Conservation (phyloP, 2,797 vertebrate genomes). For the Microctenopoma lineatum region DNA sequence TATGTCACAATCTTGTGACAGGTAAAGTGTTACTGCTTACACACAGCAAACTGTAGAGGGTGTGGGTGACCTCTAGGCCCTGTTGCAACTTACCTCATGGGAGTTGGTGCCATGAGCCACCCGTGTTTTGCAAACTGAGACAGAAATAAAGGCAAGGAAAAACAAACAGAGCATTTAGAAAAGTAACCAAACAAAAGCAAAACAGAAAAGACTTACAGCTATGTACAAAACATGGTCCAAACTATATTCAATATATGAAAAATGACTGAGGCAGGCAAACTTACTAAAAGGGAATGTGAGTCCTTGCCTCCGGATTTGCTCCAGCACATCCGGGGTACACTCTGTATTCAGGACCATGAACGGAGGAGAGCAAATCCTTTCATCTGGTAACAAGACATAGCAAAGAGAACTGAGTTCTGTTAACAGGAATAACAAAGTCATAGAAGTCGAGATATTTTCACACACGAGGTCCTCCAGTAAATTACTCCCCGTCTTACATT, state of each 20-base stretch:
- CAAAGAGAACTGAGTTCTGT: conserved; percentile 3
- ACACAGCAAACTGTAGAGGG: conserved; percentile 43
- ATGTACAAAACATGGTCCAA: not conserved
- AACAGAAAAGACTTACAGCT: not conserved
- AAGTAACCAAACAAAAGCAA: not conserved
- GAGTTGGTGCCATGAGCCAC: conserved; percentile 98
- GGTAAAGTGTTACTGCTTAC: conserved; percentile 38
- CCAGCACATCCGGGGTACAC: conserved; percentile 90
- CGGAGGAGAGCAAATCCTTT: conserved; percentile 93
- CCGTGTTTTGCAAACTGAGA: conserved; percentile 97
- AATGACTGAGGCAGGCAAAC: conserved; percentile 64
- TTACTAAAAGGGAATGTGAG: conserved; percentile 97
- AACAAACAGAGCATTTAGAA: not conserved
- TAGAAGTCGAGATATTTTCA: not conserved
- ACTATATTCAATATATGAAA: not conserved
- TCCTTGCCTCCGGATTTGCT: conserved; percentile 92
- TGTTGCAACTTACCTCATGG: conserved; percentile 90
- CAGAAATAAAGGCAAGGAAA: conserved; percentile 37
- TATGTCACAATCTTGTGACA: conserved; percentile 41
- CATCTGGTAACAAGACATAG: conserved; percentile 67
- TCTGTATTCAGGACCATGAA: conserved; percentile 98
- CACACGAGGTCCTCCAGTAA: not conserved
- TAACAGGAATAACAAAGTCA: not conserved
- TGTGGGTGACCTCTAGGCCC: conserved; percentile 48
- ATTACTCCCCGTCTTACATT: not conserved